Conservation (phyloP, 2,113 vertebrate genomes). For the Loxodonta africana region DNA sequence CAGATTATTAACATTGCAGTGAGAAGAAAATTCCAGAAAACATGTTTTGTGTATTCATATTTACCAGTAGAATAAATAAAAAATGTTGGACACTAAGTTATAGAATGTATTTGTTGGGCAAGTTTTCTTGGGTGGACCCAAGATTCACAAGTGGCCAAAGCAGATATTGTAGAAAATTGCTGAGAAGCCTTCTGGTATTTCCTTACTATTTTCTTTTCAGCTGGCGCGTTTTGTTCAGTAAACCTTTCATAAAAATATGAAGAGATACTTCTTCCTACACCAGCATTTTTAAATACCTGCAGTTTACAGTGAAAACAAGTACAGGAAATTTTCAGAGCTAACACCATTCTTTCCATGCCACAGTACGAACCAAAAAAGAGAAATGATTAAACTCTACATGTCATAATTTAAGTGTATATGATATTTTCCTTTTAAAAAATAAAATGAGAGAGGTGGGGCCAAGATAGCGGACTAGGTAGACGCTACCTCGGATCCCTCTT, state of each 20-base stretch:
- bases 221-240: neutral
- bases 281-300: neutral
- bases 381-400: neutral
- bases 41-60: neutral
- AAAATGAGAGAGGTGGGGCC: too few relatives aligned
- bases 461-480: too few relatives aligned
- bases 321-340: neutral
- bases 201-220: neutral
- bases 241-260: neutral
- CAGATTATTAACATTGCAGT: neutral
- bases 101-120: neutral
- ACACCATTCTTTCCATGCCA: neutral
- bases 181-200: neutral
- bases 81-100: neutral
- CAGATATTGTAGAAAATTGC: neutral
- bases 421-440: neutral
- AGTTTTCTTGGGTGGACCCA: neutral
- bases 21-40: neutral
- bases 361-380: neutral
- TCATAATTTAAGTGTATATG: neutral
- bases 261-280: neutral
- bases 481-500: too few relatives aligned
- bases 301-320: neutral
- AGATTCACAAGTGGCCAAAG: neutral
- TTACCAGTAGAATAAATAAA: neutral